Conservation (phyloP, 2,113 vertebrate genomes). For the Grallaria varia region DNA sequence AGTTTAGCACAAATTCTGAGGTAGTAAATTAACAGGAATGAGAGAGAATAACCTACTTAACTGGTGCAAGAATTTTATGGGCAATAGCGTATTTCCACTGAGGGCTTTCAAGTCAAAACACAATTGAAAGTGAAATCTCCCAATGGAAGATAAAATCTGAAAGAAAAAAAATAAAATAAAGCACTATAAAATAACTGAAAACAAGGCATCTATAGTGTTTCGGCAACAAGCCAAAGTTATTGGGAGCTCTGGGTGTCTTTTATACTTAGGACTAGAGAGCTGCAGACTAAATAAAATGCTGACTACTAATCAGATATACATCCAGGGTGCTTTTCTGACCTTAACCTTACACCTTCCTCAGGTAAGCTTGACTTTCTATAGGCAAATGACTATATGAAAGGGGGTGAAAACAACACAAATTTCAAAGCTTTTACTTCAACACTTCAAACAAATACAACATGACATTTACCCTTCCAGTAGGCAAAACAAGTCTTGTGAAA, state of each 20-base stretch:
- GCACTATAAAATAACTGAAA: not conserved
- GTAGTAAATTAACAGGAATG: not conserved
- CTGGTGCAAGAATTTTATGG: not conserved
- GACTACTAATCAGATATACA: not conserved
- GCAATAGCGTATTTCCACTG: not conserved
- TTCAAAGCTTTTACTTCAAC: not conserved
- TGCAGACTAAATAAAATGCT: not conserved
- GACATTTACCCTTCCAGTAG: not conserved
- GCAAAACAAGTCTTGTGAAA: not conserved
- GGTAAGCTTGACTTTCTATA: not conserved
- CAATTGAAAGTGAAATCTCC: not conserved
- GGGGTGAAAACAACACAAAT: not conserved
- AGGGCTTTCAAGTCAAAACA: not conserved
- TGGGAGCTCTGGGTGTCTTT: not conserved
- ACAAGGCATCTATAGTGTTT: not conserved
- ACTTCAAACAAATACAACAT: not conserved
- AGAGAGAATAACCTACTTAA: not conserved
- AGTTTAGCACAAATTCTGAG: not conserved
- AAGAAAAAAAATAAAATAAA: not conserved
- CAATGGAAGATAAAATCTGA: not conserved
- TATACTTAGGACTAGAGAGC: not conserved
- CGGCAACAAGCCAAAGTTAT: not conserved
- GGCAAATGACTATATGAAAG: not conserved
- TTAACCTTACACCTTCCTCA: not conserved
- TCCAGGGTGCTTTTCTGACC: not conserved